Conservation (phyloP, 2,797 vertebrate genomes). For the Alosa sapidissima region DNA sequence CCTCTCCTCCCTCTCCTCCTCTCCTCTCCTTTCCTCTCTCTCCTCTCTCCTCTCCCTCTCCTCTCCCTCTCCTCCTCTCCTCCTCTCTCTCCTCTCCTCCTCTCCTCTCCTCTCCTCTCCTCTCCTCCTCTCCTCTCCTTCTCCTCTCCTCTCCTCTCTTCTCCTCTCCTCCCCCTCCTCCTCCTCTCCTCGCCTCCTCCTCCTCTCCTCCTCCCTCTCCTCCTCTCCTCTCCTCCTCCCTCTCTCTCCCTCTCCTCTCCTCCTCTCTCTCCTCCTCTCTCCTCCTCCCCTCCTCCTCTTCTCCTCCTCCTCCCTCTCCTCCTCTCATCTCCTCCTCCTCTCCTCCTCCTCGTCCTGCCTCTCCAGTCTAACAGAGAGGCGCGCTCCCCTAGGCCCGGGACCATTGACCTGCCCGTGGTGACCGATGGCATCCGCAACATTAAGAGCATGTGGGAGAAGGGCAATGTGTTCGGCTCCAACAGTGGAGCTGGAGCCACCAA, state of each 20-base stretch:
- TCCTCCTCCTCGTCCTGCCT: constrained; percentile 4
- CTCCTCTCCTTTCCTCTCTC: background rate
- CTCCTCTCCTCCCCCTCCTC: too few species aligned
- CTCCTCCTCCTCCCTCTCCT: too few species aligned
- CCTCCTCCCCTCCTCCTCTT: background rate
- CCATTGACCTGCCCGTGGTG: constrained; percentile 86
- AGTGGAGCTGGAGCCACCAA: constrained; percentile 79
- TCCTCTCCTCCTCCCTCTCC: too few species aligned
- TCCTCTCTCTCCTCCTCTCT: too few species aligned
- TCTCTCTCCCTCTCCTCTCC: background rate
- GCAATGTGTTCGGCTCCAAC: constrained; percentile 85
- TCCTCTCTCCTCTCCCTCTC: too few species aligned
- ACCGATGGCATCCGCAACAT: constrained; percentile 90
- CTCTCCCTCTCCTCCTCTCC: background rate
- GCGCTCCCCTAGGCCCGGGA: constrained; percentile 79
- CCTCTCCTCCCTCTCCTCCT: too few species aligned
- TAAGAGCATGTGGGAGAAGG: constrained; percentile 99
- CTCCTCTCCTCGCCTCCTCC: too few species aligned
- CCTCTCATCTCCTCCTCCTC: constrained; percentile 15
- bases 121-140: constrained; percentile 1
- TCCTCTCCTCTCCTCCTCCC: background rate
- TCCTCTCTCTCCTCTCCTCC: too few species aligned
- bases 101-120: background rate
- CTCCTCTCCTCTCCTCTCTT: background rate
- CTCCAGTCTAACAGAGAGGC: constrained; percentile 81